Percentiles rank a stretch among this genome's conserved stretches.
These are phyloP conservation scores for Euura saliciscinereae DNA, from an alignment of 1,140 invertebrate genomes.

Conservation along the genomic window DNA sequence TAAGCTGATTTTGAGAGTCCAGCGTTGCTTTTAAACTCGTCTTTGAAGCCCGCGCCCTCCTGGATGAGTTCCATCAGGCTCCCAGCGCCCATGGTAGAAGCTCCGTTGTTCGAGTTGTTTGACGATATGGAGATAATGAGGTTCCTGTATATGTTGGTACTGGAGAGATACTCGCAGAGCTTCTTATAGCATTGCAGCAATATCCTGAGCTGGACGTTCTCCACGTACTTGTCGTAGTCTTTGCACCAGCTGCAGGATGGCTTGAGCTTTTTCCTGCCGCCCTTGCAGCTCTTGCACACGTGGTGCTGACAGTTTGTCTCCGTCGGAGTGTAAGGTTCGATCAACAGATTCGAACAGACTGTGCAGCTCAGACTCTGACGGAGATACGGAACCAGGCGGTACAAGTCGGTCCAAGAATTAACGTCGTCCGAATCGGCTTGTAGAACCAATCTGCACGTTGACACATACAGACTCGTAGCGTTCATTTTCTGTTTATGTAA, in stretches of 20 bases:
- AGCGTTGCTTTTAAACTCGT: constrained; percentile 74
- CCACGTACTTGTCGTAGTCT: constrained; percentile 80
- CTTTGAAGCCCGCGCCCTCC: constrained; percentile 79
- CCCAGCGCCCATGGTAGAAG: constrained; percentile 53
- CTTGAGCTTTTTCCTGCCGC: constrained; percentile 83
- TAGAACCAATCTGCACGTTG: constrained; percentile 80
- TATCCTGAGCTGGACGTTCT: constrained; percentile 82
- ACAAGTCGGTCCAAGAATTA: constrained; percentile 79
- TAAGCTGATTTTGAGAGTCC: constrained; percentile 74
- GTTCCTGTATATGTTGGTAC: constrained; percentile 71
- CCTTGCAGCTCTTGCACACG: constrained; percentile 81
- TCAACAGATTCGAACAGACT: constrained; percentile 83
- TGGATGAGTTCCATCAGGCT: constrained; percentile 77
- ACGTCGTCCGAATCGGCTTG: constrained; percentile 73
- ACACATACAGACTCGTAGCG: constrained; percentile 83
- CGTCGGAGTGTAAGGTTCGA: constrained; percentile 81
- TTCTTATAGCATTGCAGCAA: constrained; percentile 88
- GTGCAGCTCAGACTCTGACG: constrained; percentile 87
- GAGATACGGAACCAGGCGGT: constrained; percentile 81
- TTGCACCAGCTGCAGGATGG: constrained; percentile 86
- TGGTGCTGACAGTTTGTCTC: constrained; percentile 87
- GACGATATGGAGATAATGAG: constrained; percentile 59
- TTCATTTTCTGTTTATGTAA: constrained; percentile 67
- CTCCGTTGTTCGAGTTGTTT: constrained; percentile 57
- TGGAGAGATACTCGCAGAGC: constrained; percentile 81